Base-by-base conservation (phyloP, 2,113 vertebrate species). In the Blennius ocellaris region DNA sequence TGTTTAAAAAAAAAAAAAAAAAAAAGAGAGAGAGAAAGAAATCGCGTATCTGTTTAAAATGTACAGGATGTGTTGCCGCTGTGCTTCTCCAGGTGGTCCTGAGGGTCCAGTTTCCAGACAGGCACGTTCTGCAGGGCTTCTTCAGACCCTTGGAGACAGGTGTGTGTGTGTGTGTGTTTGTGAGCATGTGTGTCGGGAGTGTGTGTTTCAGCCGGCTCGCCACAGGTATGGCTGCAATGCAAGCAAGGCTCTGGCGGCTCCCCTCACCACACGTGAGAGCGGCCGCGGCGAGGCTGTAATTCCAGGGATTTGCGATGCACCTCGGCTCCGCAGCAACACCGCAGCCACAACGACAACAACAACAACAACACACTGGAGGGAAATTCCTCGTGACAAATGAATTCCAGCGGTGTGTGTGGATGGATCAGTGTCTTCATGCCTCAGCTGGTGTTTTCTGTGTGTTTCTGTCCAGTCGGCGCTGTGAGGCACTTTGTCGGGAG, bases 81-180 rank as follows among this genome's bases (percentile, higher is more conserved):
- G 11, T 78, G 12, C 49, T 8, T 77, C 56, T 51, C 67, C 83
- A 99, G 98, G 96, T 98, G 82, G 96, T 94, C 43, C 50, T 99
- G 76, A 94, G 98, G 85, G 89, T 99, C 82, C 94, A 92, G 80
- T 99, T 99, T 78, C 97, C 97, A 69, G 97, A 99, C 90, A 94
- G 96, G 51, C 87, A 95, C 11, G 89, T 98, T 80, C 91, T 99
- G 0, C 97, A 99, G 61, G 98, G 97, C 0, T 97, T 96, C 91
- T 99, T 99, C 87, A 89, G 80, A 57, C 96, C 96, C 11, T 82
- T 90, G 10, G 98, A 99, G 83, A 98, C 96, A 61, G 95, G 98
- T 99, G 81, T 12, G 87, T 87, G 78, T 73, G 98, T 99, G 81
- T 12, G 87, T 87, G 78, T 73, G 17, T 39, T 6, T 64, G 12